Evolutionary conservation across 2,113 vertebrate species (phyloP).

Genomic region (Elaphurus davidianus): DNA sequence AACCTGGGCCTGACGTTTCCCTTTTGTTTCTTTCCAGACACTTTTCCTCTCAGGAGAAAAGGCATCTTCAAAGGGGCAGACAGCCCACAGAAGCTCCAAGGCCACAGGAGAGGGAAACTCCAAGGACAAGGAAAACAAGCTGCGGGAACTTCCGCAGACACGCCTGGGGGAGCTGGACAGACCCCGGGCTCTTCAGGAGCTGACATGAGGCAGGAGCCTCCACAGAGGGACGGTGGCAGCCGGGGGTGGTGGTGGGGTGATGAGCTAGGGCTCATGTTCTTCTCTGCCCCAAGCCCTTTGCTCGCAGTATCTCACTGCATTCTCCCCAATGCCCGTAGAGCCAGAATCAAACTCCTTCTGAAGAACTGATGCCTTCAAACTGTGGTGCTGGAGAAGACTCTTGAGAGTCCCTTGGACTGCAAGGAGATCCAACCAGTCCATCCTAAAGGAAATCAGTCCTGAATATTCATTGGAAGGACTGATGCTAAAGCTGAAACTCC

Average conservation of each 20-base stretch:
- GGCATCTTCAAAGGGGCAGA: not conserved
- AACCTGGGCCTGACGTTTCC: not conserved
- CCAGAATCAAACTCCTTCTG: too few relatives aligned
- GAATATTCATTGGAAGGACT: not conserved
- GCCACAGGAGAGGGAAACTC: not conserved
- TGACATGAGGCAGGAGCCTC: accelerated
- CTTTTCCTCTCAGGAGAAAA: not conserved
- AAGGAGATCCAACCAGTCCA: not conserved
- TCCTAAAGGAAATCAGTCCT: not conserved
- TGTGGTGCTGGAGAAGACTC: not conserved
- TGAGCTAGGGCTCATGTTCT: not conserved
- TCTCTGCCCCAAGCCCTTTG: not conserved
- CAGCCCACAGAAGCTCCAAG: not conserved
- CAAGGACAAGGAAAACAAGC: not conserved
- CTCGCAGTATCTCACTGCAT: not conserved
- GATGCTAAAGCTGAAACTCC: not conserved
- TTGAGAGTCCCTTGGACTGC: not conserved
- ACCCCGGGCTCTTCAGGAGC: not conserved
- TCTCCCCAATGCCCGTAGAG: not conserved
- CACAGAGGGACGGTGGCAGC: not conserved
- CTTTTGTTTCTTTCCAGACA: not conserved
- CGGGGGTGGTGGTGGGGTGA: accelerated
- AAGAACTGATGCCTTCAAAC: not conserved
- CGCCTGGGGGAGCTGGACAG: not conserved
- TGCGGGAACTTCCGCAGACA: not conserved